A percentile compares a stretch with the other conserved stretches of the same genome.
Evolutionary conservation across 1,140 invertebrate genomes (phyloP).

Genomic region (Doryteuthis pealeii): DNA sequence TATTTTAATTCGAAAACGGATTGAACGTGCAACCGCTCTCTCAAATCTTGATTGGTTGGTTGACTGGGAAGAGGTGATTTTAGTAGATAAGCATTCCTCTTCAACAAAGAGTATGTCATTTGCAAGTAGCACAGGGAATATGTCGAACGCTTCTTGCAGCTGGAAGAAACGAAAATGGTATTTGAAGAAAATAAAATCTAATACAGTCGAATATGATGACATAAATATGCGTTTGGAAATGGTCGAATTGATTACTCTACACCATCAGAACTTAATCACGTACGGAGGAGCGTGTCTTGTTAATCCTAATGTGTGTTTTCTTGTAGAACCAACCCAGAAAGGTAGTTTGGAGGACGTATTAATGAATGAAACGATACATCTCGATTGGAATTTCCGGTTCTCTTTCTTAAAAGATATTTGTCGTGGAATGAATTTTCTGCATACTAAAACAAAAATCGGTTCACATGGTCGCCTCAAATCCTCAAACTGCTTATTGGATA

Average conservation of each 20-base stretch:
- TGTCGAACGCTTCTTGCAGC: neutral
- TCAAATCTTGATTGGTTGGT: neutral
- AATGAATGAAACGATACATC: conserved; percentile 83
- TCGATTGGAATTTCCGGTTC: conserved; percentile 90
- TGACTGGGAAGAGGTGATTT: neutral
- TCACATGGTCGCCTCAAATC: conserved; percentile 94
- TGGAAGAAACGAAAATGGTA: neutral
- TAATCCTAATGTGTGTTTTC: conserved; percentile 29
- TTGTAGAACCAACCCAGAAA: conserved; percentile 54
- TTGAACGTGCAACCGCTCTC: neutral
- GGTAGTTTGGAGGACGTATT: conserved; percentile 69
- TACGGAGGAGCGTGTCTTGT: conserved; percentile 35
- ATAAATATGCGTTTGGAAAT: conserved; percentile 28
- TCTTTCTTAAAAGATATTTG: conserved; percentile 86
- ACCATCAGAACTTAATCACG: conserved; percentile 31
- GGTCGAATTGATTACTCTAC: conserved; percentile 25
- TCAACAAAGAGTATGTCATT: neutral
- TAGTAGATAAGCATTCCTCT: neutral
- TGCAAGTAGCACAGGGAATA: neutral
- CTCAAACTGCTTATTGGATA: conserved; percentile 95
- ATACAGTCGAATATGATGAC: conserved; percentile 25
- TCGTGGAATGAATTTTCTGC: neutral
- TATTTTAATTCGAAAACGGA: neutral
- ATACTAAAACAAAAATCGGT: conserved; percentile 71
- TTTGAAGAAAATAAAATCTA: conserved; percentile 14